phyloP scores from a whole-genome alignment of 2,113 vertebrate species.

The Anhinga anhinga region DNA sequence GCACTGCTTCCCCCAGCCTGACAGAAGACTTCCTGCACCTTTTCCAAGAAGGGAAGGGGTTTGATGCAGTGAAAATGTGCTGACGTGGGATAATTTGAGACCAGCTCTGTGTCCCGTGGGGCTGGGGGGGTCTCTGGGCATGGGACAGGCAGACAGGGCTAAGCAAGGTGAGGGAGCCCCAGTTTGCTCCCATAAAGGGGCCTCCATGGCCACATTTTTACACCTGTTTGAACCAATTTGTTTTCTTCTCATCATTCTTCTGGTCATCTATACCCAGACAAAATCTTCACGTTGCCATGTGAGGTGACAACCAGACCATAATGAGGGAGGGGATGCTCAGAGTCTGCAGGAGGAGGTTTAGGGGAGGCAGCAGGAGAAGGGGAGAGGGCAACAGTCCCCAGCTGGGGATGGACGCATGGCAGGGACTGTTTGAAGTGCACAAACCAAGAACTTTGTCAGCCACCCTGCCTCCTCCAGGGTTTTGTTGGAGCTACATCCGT shows the following conservation, averaged over 20 bases:
- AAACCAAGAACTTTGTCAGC: neutral
- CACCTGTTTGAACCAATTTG: too few species aligned
- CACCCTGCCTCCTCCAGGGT: neutral
- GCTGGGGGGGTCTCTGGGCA: neutral
- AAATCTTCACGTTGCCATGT: neutral
- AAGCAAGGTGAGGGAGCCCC: neutral
- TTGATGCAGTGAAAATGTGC: neutral
- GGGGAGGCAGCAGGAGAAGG: neutral
- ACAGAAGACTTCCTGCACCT: too few species aligned
- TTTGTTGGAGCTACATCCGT: too few species aligned
- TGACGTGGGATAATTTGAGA: neutral
- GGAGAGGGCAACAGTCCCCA: neutral
- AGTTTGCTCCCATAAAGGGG: neutral
- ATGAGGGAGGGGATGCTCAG: neutral
- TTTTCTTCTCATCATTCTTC: neutral
- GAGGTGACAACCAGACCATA: neutral
- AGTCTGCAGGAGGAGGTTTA: neutral
- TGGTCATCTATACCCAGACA: neutral
- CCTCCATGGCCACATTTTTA: neutral
- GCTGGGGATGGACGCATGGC: neutral
- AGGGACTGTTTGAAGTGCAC: too few species aligned
- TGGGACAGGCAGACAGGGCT: neutral
- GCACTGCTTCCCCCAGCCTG: rapidly evolving
- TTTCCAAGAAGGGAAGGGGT: neutral
- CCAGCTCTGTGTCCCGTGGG: neutral